Percentiles rank a stretch among this genome's conserved stretches.
These are phyloP conservation scores for Tenualosa ilisha DNA, from an alignment of 2,797 vertebrate species.

Conservation along the genomic window DNA sequence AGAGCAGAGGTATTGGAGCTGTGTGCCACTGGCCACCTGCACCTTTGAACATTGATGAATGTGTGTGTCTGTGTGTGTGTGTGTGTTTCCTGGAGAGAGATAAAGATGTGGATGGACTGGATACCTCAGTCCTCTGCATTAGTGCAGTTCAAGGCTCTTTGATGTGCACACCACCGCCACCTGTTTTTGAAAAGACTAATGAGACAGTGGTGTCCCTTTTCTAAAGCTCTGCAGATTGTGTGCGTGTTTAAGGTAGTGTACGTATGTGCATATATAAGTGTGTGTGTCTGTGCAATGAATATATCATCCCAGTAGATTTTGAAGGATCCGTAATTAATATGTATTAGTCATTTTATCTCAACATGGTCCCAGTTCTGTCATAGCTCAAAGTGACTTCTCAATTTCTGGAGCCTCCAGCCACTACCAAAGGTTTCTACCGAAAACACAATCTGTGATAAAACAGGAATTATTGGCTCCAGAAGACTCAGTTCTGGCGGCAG, in stretches of 20 bases:
- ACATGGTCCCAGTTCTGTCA: not conserved
- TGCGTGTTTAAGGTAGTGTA: conserved; percentile 33
- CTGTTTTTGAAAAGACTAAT: conserved; percentile 24
- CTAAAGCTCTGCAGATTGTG: not conserved
- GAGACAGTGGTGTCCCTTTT: not conserved
- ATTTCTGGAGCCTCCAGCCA: not conserved
- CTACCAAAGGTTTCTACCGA: not conserved
- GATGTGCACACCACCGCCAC: conserved; percentile 14
- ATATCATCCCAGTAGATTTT: not conserved
- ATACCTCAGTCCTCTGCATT: conserved; percentile 17
- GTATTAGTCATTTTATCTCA: not conserved
- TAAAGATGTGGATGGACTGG: conserved; percentile 23
- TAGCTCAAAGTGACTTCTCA: not conserved
- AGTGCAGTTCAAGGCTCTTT: conserved; percentile 8
- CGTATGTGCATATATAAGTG: not conserved
- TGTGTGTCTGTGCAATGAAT: not conserved
- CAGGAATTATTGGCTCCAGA: not conserved
- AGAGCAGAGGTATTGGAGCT: not conserved
- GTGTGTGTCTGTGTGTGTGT: conserved; percentile 1
- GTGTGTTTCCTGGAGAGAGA: not conserved
- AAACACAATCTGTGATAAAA: not conserved
- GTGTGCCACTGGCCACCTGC: conserved; percentile 16
- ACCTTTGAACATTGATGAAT: not conserved
- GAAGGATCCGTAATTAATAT: not conserved
- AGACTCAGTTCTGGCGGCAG: not conserved